Conservation (phyloP, 2,113 vertebrate species). For the Catharus fuscescens region DNA sequence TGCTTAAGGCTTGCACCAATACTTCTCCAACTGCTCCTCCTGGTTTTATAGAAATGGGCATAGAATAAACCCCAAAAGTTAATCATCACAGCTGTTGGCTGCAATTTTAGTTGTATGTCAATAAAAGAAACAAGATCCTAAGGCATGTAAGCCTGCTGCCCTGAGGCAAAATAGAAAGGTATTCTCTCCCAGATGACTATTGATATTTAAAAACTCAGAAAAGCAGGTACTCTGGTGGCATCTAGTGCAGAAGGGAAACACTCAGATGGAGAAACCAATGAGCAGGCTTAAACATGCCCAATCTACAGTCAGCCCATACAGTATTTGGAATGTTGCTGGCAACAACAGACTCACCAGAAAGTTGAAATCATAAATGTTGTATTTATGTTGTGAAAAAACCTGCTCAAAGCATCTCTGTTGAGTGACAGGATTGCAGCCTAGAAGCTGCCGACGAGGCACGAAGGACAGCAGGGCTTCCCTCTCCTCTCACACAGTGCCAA, state of each 20-base stretch:
- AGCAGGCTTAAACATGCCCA: background rate
- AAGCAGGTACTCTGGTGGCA: background rate
- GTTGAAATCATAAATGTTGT: background rate
- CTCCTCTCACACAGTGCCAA: accelerated
- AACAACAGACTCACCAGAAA: background rate
- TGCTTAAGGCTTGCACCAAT: background rate
- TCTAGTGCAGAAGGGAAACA: background rate
- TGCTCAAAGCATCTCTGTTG: background rate
- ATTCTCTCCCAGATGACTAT: background rate
- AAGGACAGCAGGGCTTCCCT: background rate
- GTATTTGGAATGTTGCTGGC: background rate
- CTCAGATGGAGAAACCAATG: background rate
- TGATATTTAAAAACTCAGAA: background rate
- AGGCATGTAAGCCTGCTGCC: background rate
- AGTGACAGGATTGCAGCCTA: background rate
- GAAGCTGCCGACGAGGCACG: background rate
- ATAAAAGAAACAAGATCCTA: background rate
- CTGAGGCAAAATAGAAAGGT: background rate
- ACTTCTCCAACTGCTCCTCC: background rate
- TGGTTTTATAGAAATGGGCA: background rate
- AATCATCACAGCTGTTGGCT: background rate
- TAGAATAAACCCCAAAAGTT: background rate
- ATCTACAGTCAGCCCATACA: background rate
- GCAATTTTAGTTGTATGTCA: background rate
- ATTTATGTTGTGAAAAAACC: background rate